phyloP scores from a whole-genome alignment of 2,797 vertebrate genomes.

The Pseudopleuronectes americanus region DNA sequence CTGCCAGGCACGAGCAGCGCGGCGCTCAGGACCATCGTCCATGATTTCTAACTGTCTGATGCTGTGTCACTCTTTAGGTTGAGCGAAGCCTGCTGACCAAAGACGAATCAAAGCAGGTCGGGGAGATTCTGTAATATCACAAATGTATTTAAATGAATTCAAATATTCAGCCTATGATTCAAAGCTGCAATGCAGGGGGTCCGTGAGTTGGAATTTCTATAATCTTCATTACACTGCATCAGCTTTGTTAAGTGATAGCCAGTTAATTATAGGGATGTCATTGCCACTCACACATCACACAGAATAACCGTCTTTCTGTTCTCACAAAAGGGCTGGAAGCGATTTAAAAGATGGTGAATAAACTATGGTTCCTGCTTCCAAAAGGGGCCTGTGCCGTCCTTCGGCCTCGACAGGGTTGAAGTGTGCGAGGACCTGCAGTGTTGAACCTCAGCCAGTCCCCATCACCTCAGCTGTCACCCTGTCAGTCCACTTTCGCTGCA shows the following conservation, averaged over 20 bases:
- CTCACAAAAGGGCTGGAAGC: conserved; percentile 23
- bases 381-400: conserved; percentile 27
- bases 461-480: conserved; percentile 60
- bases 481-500: conserved; percentile 48
- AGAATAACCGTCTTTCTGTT: conserved; percentile 45
- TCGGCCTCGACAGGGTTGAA: conserved; percentile 15
- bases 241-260: conserved; percentile 61
- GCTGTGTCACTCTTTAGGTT: conserved; percentile 51
- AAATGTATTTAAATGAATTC: conserved; percentile 24
- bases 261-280: conserved; percentile 65
- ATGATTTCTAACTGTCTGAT: conserved; percentile 46
- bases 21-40: conserved; percentile 32
- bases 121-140: conserved; percentile 11
- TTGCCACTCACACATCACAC: conserved; percentile 47
- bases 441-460: conserved; percentile 63
- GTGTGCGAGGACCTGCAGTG: conserved; percentile 49
- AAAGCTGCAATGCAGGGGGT: conserved; percentile 44
- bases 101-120: conserved; percentile 2
- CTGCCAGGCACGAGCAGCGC: conserved; percentile 44
- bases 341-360: conserved; percentile 43
- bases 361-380: conserved; percentile 21
- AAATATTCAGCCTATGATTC: conserved; percentile 28
- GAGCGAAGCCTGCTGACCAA: conserved; percentile 28
- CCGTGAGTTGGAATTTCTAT: conserved; percentile 38
- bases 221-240: conserved; percentile 60